phyloP scores from a whole-genome alignment of 2,888 invertebrate species.

The Agrochola lota region DNA sequence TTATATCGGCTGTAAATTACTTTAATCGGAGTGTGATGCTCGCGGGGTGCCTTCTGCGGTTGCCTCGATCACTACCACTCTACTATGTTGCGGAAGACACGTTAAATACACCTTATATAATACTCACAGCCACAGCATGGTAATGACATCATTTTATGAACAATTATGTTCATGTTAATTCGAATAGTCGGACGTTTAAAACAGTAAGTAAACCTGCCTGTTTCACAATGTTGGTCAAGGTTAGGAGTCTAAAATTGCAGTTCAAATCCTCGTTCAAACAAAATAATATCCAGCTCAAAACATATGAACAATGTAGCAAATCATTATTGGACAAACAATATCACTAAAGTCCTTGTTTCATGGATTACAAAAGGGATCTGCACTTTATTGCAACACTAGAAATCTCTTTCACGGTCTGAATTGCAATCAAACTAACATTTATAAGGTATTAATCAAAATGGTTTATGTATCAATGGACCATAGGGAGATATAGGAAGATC shows the following conservation, averaged over 20 bases:
- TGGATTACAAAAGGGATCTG: slow-evolving; percentile 16
- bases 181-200: background rate
- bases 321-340: slow-evolving; percentile 38
- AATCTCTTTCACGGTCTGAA: background rate
- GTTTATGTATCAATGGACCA: background rate
- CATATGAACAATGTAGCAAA: slow-evolving; percentile 37
- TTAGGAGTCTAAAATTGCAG: slow-evolving; percentile 2
- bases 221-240: slow-evolving; percentile 43
- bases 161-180: background rate
- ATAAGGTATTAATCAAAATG: background rate
- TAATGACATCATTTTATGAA: slow-evolving; percentile 30
- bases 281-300: slow-evolving; percentile 11
- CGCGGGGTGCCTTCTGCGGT: slow-evolving; percentile 41
- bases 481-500: background rate
- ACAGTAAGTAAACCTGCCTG: background rate
- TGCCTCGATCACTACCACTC: slow-evolving; percentile 39
- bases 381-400: slow-evolving; percentile 27
- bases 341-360: background rate
- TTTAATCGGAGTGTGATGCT: slow-evolving; percentile 75
- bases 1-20: slow-evolving; percentile 84
- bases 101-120: slow-evolving; percentile 60
- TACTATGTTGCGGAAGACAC: slow-evolving; percentile 58
- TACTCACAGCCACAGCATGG: slow-evolving; percentile 8
- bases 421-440: background rate
- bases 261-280: slow-evolving; percentile 8